A percentile compares a stretch with the other conserved stretches of the same genome.
These are phyloP conservation scores for Babylonia areolata DNA, from an alignment of 1,140 invertebrate species.

Conservation along the genomic window DNA sequence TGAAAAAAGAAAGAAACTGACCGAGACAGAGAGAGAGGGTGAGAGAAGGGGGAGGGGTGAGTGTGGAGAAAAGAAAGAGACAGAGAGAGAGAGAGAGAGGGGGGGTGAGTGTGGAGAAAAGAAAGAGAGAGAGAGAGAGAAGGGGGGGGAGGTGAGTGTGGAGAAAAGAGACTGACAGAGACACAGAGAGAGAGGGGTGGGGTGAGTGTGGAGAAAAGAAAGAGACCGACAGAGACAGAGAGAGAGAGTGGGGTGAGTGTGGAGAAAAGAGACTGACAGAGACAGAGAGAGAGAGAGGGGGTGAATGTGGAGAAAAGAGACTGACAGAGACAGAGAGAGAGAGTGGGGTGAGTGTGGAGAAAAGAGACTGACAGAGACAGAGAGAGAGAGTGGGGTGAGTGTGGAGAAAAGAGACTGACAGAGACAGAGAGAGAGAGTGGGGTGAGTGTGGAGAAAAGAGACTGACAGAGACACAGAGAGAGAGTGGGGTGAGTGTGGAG, in stretches of 20 bases:
- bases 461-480: not conserved
- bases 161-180: not conserved
- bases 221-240: not conserved
- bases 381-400: too few species aligned
- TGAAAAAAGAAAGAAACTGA: too few species aligned
- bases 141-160: not conserved
- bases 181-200: not conserved
- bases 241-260: too few species aligned
- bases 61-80: too few species aligned
- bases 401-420: not conserved
- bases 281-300: not conserved
- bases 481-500: not conserved
- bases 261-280: not conserved
- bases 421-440: not conserved
- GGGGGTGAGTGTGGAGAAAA: not conserved
- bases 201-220: not conserved
- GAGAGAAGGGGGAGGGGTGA: too few species aligned
- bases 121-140: slow-evolving; percentile 5
- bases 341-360: too few species aligned
- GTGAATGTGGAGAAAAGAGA: too few species aligned
- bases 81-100: too few species aligned
- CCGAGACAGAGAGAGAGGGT: too few species aligned
- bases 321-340: too few species aligned
- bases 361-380: too few species aligned
- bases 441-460: not conserved